Evolutionary conservation across 2,797 vertebrate species (phyloP).

Genomic region (Peromyscus attwateri): DNA sequence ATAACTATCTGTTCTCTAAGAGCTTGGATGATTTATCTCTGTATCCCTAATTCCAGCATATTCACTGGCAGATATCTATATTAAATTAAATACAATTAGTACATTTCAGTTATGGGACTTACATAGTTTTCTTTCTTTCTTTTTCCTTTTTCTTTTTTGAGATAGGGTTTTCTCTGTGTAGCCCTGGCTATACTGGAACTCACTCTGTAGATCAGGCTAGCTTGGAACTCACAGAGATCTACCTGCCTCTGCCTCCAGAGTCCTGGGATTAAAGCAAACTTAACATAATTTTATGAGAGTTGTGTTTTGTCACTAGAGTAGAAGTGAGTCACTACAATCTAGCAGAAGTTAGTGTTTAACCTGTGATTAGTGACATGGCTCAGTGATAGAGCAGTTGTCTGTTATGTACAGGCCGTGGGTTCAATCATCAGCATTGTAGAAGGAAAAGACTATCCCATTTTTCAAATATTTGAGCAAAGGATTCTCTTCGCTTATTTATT

Average conservation of each 20-base stretch:
- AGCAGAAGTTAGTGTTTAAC: conserved; percentile 3
- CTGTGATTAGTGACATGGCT: neutral
- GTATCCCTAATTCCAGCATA: neutral
- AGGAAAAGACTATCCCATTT: neutral
- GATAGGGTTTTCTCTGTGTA: neutral
- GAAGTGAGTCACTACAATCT: conserved; percentile 20
- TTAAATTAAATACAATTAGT: conserved; percentile 23
- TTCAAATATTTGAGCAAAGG: neutral
- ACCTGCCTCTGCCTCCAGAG: neutral
- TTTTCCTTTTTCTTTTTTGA: neutral
- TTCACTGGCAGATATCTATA: neutral
- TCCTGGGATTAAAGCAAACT: neutral
- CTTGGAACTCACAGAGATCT: neutral
- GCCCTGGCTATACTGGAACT: neutral
- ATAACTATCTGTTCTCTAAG: neutral
- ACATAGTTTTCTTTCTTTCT: neutral
- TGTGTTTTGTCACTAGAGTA: neutral
- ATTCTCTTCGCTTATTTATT: neutral
- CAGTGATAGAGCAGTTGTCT: neutral
- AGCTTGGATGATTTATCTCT: neutral
- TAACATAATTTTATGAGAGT: neutral
- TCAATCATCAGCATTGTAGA: neutral
- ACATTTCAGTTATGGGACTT: conserved; percentile 29
- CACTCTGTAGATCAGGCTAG: neutral
- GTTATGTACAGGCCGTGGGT: neutral